Conservation (phyloP, 2,888 invertebrate species). For the Heliconius charithonia region DNA sequence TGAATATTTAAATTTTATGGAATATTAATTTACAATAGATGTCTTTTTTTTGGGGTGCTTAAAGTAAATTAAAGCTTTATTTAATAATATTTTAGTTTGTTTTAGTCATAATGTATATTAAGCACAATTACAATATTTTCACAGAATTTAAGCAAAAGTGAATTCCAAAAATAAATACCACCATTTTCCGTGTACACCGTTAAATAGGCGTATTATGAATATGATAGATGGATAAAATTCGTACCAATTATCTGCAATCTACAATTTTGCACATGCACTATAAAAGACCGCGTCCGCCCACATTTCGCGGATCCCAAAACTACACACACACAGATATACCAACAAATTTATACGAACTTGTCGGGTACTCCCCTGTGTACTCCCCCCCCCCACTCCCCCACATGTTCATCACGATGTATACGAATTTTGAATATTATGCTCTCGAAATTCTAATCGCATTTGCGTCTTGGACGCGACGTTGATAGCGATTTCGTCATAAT, state of each 20-base stretch:
- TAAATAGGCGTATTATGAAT: conserved; percentile 25
- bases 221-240: conserved; percentile 33
- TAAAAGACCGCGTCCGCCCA: conserved; percentile 67
- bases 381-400: conserved; percentile 25
- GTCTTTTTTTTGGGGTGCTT: not conserved
- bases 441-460: conserved; percentile 54
- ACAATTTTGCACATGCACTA: conserved; percentile 56
- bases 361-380: conserved; percentile 57
- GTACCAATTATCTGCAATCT: conserved; percentile 48
- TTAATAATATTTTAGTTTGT: not conserved
- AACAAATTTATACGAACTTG: conserved; percentile 70
- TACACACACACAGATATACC: conserved; percentile 73
- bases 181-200: not conserved
- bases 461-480: conserved; percentile 49
- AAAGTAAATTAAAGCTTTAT: not conserved
- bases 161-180: not conserved
- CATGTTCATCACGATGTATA: conserved; percentile 44
- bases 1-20: not conserved
- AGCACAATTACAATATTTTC: not conserved
- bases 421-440: conserved; percentile 55
- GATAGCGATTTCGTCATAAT: conserved; percentile 25
- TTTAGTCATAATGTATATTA: not conserved
- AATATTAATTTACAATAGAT: not conserved
- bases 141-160: not conserved
- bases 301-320: conserved; percentile 74